phyloP scores from a whole-genome alignment of 2,797 vertebrate species.

The Clarias laeviceps region DNA sequence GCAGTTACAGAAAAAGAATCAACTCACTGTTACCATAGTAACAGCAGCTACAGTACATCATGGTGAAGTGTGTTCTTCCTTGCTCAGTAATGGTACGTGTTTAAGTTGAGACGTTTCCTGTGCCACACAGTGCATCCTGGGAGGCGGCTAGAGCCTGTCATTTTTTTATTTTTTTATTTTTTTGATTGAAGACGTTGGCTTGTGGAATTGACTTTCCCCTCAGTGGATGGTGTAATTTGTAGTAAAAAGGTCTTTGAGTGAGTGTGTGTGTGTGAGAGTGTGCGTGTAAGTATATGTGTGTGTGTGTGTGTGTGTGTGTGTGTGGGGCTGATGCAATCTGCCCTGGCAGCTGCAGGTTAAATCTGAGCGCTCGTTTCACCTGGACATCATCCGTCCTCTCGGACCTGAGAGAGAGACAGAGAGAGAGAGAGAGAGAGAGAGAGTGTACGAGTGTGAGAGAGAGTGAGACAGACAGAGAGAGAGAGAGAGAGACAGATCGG shows the following conservation, averaged over 20 bases:
- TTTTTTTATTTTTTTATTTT: not conserved
- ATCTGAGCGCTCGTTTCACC: slow-evolving; percentile 25
- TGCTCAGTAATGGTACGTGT: not conserved
- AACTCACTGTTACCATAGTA: not conserved
- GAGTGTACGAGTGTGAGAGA: not conserved
- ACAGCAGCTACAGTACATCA: no score
- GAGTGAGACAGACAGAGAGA: not conserved
- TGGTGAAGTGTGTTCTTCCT: not conserved
- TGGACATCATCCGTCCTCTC: slow-evolving; percentile 1
- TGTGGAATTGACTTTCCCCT: slow-evolving; percentile 41
- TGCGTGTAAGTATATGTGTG: not conserved
- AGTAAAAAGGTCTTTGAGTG: slow-evolving; percentile 30
- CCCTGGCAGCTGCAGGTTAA: slow-evolving; percentile 33
- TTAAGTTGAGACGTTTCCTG: not conserved
- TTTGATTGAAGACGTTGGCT: slow-evolving; percentile 6
- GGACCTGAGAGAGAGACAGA: not conserved
- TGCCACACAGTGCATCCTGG: slow-evolving; percentile 18
- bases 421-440: not conserved
- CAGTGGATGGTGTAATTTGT: slow-evolving; percentile 43
- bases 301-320: slow-evolving; percentile 7
- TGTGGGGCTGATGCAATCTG: slow-evolving; percentile 37
- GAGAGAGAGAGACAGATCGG: not conserved
- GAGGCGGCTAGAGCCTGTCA: slow-evolving; percentile 15
- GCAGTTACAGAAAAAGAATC: not conserved
- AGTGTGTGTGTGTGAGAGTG: not conserved